Conservation (phyloP, 1,140 invertebrate genomes). For the Asobara japonica region DNA sequence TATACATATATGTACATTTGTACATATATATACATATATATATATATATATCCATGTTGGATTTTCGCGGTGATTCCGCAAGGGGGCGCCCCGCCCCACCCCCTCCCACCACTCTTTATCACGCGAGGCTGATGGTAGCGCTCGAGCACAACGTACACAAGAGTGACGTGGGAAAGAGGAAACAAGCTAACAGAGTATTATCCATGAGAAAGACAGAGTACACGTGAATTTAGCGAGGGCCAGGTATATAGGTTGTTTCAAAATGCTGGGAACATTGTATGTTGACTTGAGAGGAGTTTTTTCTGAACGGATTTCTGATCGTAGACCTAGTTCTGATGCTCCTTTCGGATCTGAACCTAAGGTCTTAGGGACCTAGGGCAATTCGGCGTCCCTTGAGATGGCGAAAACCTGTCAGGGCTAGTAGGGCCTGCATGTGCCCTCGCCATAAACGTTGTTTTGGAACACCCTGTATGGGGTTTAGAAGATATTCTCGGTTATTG, state of each 20-base stretch:
- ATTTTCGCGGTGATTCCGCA: neutral
- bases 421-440: no score
- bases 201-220: slow-evolving; percentile 12
- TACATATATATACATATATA: neutral
- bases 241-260: slow-evolving; percentile 25
- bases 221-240: slow-evolving; percentile 25
- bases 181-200: slow-evolving; percentile 2
- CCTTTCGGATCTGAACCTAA: no score
- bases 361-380: no score
- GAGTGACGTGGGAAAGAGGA: slow-evolving; percentile 15
- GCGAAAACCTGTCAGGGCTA: no score
- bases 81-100: neutral
- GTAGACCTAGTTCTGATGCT: no score
- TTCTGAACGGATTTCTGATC: no score
- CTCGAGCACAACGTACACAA: neutral
- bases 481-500: no score
- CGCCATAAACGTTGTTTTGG: no score
- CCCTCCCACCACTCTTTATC: neutral
- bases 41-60: neutral
- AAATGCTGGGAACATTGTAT: no score
- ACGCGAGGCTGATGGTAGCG: neutral
- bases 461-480: no score
- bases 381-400: no score
- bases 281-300: no score
- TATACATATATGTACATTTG: neutral